These are phyloP conservation scores for Aspidapion aeneum DNA, from an alignment of 2,888 invertebrate genomes.

Conservation along the genomic window DNA sequence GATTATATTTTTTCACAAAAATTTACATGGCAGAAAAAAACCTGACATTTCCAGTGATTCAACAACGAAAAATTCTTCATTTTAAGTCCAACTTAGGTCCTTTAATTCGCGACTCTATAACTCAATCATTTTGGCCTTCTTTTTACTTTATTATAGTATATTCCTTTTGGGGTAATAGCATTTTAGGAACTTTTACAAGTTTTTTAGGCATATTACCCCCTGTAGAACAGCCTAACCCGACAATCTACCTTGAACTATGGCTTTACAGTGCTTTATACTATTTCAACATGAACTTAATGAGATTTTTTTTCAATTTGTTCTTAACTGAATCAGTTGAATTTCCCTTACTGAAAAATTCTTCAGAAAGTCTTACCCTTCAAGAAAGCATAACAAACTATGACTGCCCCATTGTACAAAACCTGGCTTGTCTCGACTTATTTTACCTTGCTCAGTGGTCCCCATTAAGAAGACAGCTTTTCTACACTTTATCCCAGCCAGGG, in stretches of 20 bases:
- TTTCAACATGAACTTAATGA: conserved; percentile 67
- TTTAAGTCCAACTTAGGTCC: conserved; percentile 57
- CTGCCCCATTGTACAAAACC: conserved; percentile 66
- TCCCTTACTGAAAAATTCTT: conserved; percentile 53
- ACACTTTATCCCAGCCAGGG: conserved; percentile 74
- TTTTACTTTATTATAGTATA: conserved; percentile 60
- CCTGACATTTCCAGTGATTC: conserved; percentile 66
- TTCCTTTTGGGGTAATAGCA: conserved; percentile 56
- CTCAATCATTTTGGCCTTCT: conserved; percentile 59
- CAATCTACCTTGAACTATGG: conserved; percentile 58
- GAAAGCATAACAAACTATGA: conserved; percentile 59
- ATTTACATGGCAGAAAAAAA: conserved; percentile 55
- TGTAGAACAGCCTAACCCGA: conserved; percentile 54
- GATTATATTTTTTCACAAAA: conserved; percentile 58
- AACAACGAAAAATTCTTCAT: conserved; percentile 65
- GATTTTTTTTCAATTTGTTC: conserved; percentile 64
- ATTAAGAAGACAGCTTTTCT: conserved; percentile 61
- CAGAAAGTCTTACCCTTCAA: conserved; percentile 52
- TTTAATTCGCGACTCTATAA: conserved; percentile 57
- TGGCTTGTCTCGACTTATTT: conserved; percentile 73
- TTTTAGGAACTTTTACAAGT: conserved; percentile 52
- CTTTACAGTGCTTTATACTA: conserved; percentile 66
- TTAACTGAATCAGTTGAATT: conserved; percentile 69
- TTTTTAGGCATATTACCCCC: conserved; percentile 51
- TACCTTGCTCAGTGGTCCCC: conserved; percentile 62